A percentile compares a stretch with the other conserved stretches of the same genome.
Evolutionary conservation across 2,113 vertebrate genomes (phyloP).

Genomic region (Python bivittatus): DNA sequence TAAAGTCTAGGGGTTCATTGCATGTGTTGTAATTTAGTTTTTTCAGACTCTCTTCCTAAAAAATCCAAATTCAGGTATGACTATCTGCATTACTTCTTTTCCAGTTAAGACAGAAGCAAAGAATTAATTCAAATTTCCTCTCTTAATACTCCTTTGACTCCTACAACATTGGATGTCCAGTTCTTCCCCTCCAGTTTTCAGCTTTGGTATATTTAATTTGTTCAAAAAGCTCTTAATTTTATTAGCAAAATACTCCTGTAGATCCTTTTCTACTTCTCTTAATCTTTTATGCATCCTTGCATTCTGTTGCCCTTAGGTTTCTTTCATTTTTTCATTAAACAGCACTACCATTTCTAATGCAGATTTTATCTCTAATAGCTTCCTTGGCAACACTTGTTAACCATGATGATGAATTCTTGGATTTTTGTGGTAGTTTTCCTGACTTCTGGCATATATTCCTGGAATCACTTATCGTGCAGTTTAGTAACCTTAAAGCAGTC

Average conservation of each 20-base stretch:
- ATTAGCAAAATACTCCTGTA: background rate
- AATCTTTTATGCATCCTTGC: background rate
- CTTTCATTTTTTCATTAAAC: background rate
- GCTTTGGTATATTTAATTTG: background rate
- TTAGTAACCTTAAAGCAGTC: background rate
- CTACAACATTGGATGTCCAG: background rate
- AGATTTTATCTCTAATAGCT: background rate
- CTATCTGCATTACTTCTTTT: background rate
- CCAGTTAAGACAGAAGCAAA: background rate
- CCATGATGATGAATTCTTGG: background rate
- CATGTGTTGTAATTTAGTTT: background rate
- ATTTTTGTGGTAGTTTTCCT: background rate
- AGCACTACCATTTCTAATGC: background rate
- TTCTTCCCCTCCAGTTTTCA: background rate
- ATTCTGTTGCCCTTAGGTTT: background rate
- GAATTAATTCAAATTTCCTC: background rate
- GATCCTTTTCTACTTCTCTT: background rate
- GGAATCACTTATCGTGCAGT: background rate
- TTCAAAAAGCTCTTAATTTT: background rate
- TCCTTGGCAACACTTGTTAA: background rate
- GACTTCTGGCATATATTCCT: background rate
- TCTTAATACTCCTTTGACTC: background rate
- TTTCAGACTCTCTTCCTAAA: background rate
- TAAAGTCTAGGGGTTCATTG: background rate
- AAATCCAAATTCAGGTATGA: background rate